Evolutionary conservation across 2,888 invertebrate genomes (phyloP).

Genomic region (Rhagonycha fulva): DNA sequence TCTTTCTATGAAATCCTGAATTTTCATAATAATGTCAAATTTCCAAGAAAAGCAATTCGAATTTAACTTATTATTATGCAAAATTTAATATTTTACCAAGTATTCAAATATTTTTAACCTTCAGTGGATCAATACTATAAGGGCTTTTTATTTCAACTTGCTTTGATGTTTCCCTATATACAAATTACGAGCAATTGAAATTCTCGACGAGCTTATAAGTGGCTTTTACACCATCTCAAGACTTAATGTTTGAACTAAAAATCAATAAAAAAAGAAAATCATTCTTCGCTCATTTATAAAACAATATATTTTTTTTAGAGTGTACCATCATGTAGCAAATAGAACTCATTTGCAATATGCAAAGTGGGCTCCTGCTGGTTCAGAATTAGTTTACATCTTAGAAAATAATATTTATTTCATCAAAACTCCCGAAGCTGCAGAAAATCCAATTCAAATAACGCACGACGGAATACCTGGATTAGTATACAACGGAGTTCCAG

Average conservation of each 20-base stretch:
- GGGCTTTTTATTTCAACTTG: neutral
- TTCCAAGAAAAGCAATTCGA: neutral
- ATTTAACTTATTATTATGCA: neutral
- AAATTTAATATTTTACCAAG: neutral
- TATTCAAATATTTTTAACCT: neutral
- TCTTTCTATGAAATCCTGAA: neutral
- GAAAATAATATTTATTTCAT: conserved; percentile 73
- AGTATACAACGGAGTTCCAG: conserved; percentile 82
- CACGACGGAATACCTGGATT: conserved; percentile 64
- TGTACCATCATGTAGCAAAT: conserved; percentile 56
- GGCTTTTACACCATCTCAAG: neutral
- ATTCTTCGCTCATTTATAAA: neutral
- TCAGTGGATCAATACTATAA: neutral
- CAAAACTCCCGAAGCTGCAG: conserved; percentile 42
- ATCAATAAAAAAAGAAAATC: neutral
- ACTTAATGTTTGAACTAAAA: neutral
- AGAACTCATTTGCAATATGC: conserved; percentile 66
- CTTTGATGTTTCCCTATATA: neutral
- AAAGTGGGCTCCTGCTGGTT: conserved; percentile 60
- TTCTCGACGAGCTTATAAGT: neutral
- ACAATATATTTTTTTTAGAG: conserved; percentile 46
- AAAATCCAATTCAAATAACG: conserved; percentile 55
- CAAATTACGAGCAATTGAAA: neutral
- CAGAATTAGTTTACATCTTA: conserved; percentile 65
- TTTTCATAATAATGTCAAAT: neutral